Percentiles rank a stretch among this genome's conserved stretches.
Evolutionary conservation across 2,888 invertebrate species (phyloP).

Genomic region (Chouioia cunea): DNA sequence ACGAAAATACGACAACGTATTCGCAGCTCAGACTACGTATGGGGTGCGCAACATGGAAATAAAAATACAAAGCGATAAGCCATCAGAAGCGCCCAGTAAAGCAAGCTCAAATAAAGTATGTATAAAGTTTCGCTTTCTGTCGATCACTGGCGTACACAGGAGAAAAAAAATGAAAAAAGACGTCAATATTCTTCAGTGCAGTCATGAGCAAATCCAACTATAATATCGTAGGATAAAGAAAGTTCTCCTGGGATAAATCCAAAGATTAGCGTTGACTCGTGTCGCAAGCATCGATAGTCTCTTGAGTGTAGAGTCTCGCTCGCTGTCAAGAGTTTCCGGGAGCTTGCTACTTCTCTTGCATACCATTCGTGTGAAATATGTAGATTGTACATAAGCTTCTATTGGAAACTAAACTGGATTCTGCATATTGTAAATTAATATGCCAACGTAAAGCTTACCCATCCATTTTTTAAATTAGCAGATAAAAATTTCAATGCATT

Average conservation of each 20-base stretch:
- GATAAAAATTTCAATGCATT: no score
- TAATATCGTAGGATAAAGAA: slow-evolving; percentile 52
- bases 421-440: no score
- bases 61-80: slow-evolving; percentile 43
- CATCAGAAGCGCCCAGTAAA: slow-evolving; percentile 8
- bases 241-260: slow-evolving; percentile 54
- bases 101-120: slow-evolving; percentile 27
- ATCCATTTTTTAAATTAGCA: no score
- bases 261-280: slow-evolving; percentile 56
- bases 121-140: slow-evolving; percentile 20
- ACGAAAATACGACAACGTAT: slow-evolving; percentile 25
- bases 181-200: background rate
- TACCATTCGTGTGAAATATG: slow-evolving; percentile 1
- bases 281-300: slow-evolving; percentile 14
- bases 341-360: background rate
- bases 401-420: no score
- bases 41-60: slow-evolving; percentile 22
- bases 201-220: slow-evolving; percentile 40
- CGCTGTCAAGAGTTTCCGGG: slow-evolving; percentile 23
- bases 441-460: no score
- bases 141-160: slow-evolving; percentile 1
- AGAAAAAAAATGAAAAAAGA: background rate
- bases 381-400: slow-evolving; percentile 7
- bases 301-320: slow-evolving; percentile 3
- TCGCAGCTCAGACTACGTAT: slow-evolving; percentile 8